A percentile compares a stretch with the other conserved stretches of the same genome.
phyloP scores from a whole-genome alignment of 1,140 invertebrate species.

The Asbolus verrucosus region DNA sequence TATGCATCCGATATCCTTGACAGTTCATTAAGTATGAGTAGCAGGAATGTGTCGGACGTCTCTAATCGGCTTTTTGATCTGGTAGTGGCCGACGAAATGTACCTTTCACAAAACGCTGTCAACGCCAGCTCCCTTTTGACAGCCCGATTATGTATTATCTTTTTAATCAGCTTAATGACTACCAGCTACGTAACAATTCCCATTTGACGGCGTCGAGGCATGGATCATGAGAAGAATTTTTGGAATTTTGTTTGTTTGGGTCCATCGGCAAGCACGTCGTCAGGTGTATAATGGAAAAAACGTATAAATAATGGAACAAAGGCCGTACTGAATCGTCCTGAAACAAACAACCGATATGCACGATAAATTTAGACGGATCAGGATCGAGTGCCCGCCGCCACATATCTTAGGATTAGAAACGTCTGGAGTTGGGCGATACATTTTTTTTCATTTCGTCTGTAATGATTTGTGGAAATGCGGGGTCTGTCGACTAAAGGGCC shows the following conservation, averaged over 20 bases:
- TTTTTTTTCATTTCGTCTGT: conserved; percentile 61
- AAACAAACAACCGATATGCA: conserved; percentile 36
- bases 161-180: conserved; percentile 46
- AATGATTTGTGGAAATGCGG: conserved; percentile 61
- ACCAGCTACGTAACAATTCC: conserved; percentile 17
- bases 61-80: conserved; percentile 48
- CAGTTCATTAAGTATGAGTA: conserved; percentile 55
- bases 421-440: conserved; percentile 54
- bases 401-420: conserved; percentile 58
- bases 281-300: conserved; percentile 1
- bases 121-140: conserved; percentile 42
- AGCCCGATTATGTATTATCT: conserved; percentile 40
- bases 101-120: conserved; percentile 43
- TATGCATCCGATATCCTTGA: conserved; percentile 38
- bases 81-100: conserved; percentile 45
- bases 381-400: conserved; percentile 39
- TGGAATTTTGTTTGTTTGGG: conserved; percentile 13
- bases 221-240: neutral
- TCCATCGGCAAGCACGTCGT: neutral
- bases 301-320: neutral
- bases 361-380: conserved; percentile 50
- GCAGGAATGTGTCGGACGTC: conserved; percentile 51
- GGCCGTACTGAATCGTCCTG: neutral
- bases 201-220: neutral
- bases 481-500: conserved; percentile 61